Conservation (phyloP, 2,888 invertebrate species). For the Watsonalla binaria region DNA sequence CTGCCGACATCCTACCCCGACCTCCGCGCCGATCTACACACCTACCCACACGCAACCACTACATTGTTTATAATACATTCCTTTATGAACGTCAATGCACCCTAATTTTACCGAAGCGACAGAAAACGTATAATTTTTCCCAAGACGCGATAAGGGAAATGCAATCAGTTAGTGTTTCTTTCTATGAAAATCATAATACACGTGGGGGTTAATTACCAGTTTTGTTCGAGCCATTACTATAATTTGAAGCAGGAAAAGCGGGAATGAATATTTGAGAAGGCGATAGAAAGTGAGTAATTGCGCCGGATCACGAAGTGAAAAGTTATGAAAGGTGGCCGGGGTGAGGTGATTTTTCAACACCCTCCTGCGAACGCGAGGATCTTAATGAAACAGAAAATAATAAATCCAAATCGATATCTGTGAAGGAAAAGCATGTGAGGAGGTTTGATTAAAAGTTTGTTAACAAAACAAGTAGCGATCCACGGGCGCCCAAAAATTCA, state of each 20-base stretch:
- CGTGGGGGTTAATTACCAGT: conserved; percentile 66
- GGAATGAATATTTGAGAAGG: conserved; percentile 78
- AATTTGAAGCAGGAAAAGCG: conserved; percentile 73
- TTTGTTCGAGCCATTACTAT: conserved; percentile 70
- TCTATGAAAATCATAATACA: conserved; percentile 47
- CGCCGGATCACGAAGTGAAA: conserved; percentile 77
- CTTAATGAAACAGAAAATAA: conserved; percentile 72
- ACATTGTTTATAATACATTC: conserved; percentile 2
- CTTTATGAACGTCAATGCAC: not conserved
- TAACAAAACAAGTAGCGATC: conserved; percentile 34
- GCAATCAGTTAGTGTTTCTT: conserved; percentile 19
- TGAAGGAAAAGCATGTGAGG: not conserved
- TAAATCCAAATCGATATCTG: conserved; percentile 36
- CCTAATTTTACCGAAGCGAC: conserved; percentile 16
- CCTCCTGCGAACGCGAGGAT: conserved; percentile 59
- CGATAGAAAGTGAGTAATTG: conserved; percentile 77
- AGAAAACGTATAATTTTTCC: conserved; percentile 36
- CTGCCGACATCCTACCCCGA: conserved; percentile 57
- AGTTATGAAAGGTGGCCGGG: conserved; percentile 76
- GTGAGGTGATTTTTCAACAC: conserved; percentile 68
- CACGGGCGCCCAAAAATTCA: conserved; percentile 65
- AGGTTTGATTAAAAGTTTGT: conserved; percentile 1
- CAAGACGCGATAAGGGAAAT: conserved; percentile 25
- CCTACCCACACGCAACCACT: conserved; percentile 26
- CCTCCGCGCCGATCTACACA: conserved; percentile 40